A percentile compares a stretch with the other conserved stretches of the same genome.
These are phyloP conservation scores for Himantopus leucocephalus DNA, from an alignment of 2,113 vertebrate species.

Conservation along the genomic window DNA sequence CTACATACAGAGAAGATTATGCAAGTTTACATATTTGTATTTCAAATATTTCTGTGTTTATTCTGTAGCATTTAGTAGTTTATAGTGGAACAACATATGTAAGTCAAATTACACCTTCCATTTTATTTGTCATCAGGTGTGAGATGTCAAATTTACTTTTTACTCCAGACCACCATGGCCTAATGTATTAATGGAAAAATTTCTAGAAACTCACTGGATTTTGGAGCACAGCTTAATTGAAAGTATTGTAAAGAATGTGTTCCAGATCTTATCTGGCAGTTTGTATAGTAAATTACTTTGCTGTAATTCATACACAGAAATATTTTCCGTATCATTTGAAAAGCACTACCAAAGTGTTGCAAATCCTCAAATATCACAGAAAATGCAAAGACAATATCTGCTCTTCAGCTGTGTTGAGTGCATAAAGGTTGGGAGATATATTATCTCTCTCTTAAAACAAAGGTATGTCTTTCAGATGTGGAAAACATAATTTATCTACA, in stretches of 20 bases:
- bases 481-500: neutral
- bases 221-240: neutral
- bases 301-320: neutral
- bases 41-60: neutral
- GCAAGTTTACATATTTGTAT: neutral
- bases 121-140: neutral
- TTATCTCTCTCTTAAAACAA: neutral
- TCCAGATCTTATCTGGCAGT: neutral
- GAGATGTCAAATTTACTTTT: neutral
- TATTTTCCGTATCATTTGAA: neutral
- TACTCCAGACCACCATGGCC: neutral
- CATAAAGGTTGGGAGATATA: neutral
- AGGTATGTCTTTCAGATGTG: neutral
- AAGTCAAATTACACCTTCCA: neutral
- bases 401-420: neutral
- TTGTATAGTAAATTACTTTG: neutral
- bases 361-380: neutral
- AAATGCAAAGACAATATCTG: neutral
- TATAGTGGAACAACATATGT: neutral
- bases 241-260: neutral
- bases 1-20: neutral
- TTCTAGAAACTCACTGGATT: neutral
- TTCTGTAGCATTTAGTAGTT: neutral
- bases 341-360: neutral
- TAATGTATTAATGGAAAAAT: neutral